Evolutionary conservation across 1,140 invertebrate genomes (phyloP).

Genomic region (Cydia strobilella): DNA sequence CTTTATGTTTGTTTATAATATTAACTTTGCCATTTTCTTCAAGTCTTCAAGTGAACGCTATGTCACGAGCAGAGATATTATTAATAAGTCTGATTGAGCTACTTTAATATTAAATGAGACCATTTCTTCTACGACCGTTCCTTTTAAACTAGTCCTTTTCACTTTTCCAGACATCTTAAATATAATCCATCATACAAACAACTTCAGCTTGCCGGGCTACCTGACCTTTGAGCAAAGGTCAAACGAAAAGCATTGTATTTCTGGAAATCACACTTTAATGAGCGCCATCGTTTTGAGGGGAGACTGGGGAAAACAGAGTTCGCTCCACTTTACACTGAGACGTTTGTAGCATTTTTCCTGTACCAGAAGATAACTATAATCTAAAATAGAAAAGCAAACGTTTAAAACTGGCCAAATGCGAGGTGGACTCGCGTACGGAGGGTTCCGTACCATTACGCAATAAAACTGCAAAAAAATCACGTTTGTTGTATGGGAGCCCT

Average conservation of each 20-base stretch:
- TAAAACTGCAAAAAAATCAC: too few species aligned
- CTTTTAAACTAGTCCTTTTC: background rate
- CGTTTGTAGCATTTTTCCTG: background rate
- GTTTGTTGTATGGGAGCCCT: too few species aligned
- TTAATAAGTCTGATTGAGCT: background rate
- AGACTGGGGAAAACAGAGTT: slow-evolving; percentile 8
- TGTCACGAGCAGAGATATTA: too few species aligned
- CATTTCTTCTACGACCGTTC: background rate
- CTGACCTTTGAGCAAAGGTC: slow-evolving; percentile 24
- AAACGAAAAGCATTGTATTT: slow-evolving; percentile 29
- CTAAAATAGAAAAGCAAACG: too few species aligned
- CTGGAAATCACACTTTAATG: slow-evolving; percentile 30
- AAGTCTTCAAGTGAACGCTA: too few species aligned
- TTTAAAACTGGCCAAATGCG: too few species aligned
- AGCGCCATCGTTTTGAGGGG: slow-evolving; percentile 27
- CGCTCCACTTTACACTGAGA: background rate
- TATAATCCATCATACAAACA: slow-evolving; percentile 8
- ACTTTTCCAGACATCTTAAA: background rate
- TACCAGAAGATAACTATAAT: too few species aligned
- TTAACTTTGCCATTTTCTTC: too few species aligned
- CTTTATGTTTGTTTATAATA: too few species aligned
- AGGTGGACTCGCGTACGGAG: too few species aligned
- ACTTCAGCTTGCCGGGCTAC: background rate
- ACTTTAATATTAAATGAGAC: background rate
- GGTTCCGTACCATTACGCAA: too few species aligned